Percentiles rank a stretch among this genome's conserved stretches.
Evolutionary conservation across 2,888 invertebrate genomes (phyloP).

Genomic region (Cantharis nigra): DNA sequence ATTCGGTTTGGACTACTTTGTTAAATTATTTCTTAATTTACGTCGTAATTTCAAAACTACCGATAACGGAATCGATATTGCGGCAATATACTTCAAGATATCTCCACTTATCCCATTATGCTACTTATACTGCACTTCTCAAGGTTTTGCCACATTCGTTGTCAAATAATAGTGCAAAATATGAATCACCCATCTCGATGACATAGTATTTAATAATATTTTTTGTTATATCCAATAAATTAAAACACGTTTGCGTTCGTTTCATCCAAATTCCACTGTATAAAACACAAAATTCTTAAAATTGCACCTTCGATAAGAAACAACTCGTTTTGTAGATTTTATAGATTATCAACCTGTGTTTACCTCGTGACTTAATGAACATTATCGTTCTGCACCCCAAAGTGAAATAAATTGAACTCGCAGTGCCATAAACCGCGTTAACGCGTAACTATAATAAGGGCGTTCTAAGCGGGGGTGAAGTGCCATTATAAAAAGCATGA

Average conservation of each 20-base stretch:
- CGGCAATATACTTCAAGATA: neutral
- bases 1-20: constrained; percentile 9
- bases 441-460: neutral
- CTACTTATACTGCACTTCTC: neutral
- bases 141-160: neutral
- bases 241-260: neutral
- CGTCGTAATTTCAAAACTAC: constrained; percentile 15
- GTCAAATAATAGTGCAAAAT: neutral
- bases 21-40: constrained; percentile 22
- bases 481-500: neutral
- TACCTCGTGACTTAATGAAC: neutral
- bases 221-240: neutral
- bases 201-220: neutral
- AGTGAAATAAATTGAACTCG: neutral
- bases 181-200: neutral
- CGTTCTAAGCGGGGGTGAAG: neutral
- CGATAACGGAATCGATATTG: constrained; percentile 11
- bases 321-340: neutral
- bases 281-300: neutral
- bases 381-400: neutral
- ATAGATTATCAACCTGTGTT: neutral
- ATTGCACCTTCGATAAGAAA: neutral
- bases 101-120: neutral
- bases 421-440: neutral
- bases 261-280: neutral